phyloP scores from a whole-genome alignment of 1,140 invertebrate species.

The Drosophila bifasciata region DNA sequence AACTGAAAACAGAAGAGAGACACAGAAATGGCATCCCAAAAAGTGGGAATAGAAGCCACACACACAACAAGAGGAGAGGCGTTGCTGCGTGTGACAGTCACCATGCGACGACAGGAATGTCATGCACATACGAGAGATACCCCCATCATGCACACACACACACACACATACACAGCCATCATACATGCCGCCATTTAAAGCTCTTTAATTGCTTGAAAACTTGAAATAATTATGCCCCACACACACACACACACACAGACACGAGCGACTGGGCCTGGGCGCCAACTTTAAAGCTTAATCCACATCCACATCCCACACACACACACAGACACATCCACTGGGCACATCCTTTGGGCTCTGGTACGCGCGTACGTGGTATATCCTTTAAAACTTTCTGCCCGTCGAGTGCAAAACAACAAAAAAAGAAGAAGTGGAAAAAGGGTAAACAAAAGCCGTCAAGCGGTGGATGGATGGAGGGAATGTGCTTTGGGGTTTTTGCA shows the following conservation, averaged over 20 bases:
- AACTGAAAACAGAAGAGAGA: conserved; percentile 2
- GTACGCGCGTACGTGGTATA: neutral
- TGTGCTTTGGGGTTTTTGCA: neutral
- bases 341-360: too few relatives aligned
- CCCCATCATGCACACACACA: neutral
- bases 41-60: conserved; percentile 29
- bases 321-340: neutral
- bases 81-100: conserved; percentile 69
- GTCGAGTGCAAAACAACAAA: conserved; percentile 11
- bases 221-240: conserved; percentile 53
- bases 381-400: conserved; percentile 43
- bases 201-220: conserved; percentile 32
- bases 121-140: conserved; percentile 1
- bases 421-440: conserved; percentile 2
- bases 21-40: conserved; percentile 21
- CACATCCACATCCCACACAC: conserved; percentile 5
- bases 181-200: conserved; percentile 19
- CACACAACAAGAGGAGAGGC: conserved; percentile 34
- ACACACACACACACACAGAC: too few relatives aligned
- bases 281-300: conserved; percentile 55
- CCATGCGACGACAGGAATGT: conserved; percentile 6
- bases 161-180: neutral
- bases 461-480: neutral
- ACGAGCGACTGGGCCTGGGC: conserved; percentile 1
- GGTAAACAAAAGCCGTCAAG: conserved; percentile 32